Evolutionary conservation across 1,140 invertebrate genomes (phyloP).

Genomic region (Pseudomyrmex gracilis): DNA sequence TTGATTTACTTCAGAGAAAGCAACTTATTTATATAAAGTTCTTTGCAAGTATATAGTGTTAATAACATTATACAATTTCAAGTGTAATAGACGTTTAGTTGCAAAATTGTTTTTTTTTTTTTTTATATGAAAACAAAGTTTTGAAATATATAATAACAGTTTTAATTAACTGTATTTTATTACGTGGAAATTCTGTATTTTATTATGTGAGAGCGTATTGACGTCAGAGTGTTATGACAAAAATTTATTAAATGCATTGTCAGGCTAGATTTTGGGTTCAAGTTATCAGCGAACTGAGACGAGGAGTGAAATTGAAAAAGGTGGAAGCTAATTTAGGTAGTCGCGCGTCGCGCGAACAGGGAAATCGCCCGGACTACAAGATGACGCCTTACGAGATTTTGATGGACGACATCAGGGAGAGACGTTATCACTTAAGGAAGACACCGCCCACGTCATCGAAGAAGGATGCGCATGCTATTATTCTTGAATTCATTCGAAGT

Average conservation of each 20-base stretch:
- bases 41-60: no score
- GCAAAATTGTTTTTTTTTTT: no score
- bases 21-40: background rate
- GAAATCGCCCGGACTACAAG: constrained; percentile 93
- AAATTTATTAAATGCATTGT: constrained; percentile 32
- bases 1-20: constrained; percentile 19
- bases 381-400: constrained; percentile 98
- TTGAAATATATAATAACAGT: no score
- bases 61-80: no score
- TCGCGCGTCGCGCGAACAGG: constrained; percentile 65
- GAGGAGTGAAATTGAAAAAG: constrained; percentile 96
- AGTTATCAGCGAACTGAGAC: constrained; percentile 94
- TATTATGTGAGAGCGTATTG: no score
- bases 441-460: constrained; percentile 89
- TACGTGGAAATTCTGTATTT: no score
- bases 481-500: constrained; percentile 98
- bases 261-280: constrained; percentile 98
- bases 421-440: constrained; percentile 93
- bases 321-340: constrained; percentile 88
- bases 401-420: constrained; percentile 97
- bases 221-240: no score
- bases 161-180: no score
- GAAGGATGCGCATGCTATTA: constrained; percentile 97
- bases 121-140: background rate
- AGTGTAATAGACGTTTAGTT: no score